A percentile compares a stretch with the other conserved stretches of the same genome.
phyloP scores from a whole-genome alignment of 1,140 invertebrate species.

The Cotesia glomerata region DNA sequence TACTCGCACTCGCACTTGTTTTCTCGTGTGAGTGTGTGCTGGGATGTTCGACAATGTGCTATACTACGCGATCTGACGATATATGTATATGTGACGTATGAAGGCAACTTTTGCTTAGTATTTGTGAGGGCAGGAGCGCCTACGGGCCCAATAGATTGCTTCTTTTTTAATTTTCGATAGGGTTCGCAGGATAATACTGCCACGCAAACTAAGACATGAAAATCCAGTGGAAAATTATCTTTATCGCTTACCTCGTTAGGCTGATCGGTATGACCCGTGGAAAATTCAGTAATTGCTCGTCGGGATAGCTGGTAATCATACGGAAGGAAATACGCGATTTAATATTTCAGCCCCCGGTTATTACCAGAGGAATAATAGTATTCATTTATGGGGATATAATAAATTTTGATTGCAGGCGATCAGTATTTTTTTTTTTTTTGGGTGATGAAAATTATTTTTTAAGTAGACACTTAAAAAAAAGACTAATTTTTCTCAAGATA shows the following conservation, averaged over 20 bases:
- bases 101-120: no score
- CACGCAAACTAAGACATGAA: not conserved
- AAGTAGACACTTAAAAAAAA: no score
- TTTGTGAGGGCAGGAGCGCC: not conserved
- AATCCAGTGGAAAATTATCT: constrained; percentile 9
- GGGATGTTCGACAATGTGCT: not conserved
- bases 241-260: constrained; percentile 23
- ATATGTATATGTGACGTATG: not conserved
- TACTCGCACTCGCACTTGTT: no score
- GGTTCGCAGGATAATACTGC: not conserved
- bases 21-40: not conserved
- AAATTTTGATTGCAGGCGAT: not conserved
- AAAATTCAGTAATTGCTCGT: constrained; percentile 21
- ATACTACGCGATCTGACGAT: not conserved
- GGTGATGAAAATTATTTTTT: no score
- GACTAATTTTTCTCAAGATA: no score
- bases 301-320: constrained; percentile 13
- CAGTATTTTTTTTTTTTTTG: no score
- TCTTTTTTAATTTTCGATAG: constrained; percentile 19
- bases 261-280: constrained; percentile 16
- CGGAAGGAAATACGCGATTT: constrained; percentile 13
- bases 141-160: not conserved
- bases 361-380: not conserved
- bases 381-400: not conserved
- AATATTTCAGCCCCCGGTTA: not conserved